Conservation (phyloP, 2,888 invertebrate genomes). For the Drosophila ezoana region DNA sequence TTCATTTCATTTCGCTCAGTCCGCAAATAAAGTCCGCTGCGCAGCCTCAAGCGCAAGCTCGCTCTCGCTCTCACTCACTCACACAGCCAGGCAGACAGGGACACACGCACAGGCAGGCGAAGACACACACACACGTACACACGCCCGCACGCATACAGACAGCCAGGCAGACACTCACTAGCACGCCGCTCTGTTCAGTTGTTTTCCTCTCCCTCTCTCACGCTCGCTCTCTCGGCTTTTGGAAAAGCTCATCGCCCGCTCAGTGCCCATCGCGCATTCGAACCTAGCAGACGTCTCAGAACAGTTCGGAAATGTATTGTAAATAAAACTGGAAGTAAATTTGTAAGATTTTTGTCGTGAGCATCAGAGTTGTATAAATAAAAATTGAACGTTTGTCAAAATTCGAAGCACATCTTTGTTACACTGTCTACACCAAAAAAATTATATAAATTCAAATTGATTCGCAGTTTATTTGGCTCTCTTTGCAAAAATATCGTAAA, state of each 20-base stretch:
- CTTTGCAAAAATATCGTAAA: constrained; percentile 16
- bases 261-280: constrained; percentile 35
- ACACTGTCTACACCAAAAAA: constrained; percentile 29
- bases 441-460: constrained; percentile 36
- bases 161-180: too few species aligned
- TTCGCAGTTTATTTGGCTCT: constrained; percentile 26
- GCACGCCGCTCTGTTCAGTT: background rate
- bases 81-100: background rate
- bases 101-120: too few species aligned
- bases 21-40: constrained; percentile 22
- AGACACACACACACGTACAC: too few species aligned
- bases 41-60: constrained; percentile 4
- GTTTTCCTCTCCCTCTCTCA: background rate
- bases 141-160: too few species aligned
- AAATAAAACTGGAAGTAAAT: constrained; percentile 13
- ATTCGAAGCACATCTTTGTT: constrained; percentile 33
- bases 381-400: constrained; percentile 39
- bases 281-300: constrained; percentile 30
- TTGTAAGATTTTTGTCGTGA: constrained; percentile 2
- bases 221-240: background rate
- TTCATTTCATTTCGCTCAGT: constrained; percentile 5
- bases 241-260: constrained; percentile 7
- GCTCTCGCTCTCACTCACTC: constrained; percentile 1
- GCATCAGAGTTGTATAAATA: constrained; percentile 30
- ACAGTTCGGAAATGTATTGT: background rate